Conservation (phyloP, 2,113 vertebrate genomes). For the Danio rerio region GRCz12tu NC_133195.1:29819501-29820000, state of each 20-base stretch:
- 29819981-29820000: neutral
- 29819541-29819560: no score
- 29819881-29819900: constrained; percentile 40
- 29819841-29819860: constrained; percentile 73
- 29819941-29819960: neutral
- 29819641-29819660: no score
- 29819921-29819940: constrained; percentile 67
- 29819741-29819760: neutral
- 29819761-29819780: neutral
- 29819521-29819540: no score
- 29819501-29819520: no score
- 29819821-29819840: constrained; percentile 72
- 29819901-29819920: constrained; percentile 68
- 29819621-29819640: no score
- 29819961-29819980: neutral
- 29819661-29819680: no score
- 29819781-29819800: neutral
- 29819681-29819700: no score
- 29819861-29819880: constrained; percentile 65
- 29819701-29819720: no score
- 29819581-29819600: no score
- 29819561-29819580: no score
- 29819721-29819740: neutral
- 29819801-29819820: constrained; percentile 64
- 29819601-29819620: no score